Evolutionary conservation across 2,888 invertebrate species (phyloP).

Genomic region (Agonopterix alstromeriana): DNA sequence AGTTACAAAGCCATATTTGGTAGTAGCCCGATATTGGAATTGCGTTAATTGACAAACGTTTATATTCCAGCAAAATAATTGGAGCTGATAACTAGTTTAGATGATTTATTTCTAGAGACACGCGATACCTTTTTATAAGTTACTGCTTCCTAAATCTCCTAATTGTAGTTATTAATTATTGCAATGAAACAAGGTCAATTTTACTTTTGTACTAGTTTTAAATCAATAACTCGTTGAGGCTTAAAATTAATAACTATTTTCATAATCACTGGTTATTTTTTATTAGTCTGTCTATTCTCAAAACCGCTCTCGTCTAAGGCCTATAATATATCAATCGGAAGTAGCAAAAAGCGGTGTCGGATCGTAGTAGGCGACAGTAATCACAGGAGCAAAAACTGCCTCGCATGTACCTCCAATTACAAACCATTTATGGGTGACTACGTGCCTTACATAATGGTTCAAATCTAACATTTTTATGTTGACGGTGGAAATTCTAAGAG

Average conservation of each 20-base stretch:
- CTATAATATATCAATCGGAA: slow-evolving; percentile 59
- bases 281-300: not conserved
- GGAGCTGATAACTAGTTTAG: slow-evolving; percentile 5
- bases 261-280: not conserved
- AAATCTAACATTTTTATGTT: slow-evolving; percentile 44
- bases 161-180: too few relatives aligned
- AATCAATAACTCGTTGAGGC: too few relatives aligned
- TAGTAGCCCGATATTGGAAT: slow-evolving; percentile 21
- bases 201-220: too few relatives aligned
- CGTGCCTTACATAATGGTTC: slow-evolving; percentile 59
- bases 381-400: slow-evolving; percentile 54
- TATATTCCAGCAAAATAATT: slow-evolving; percentile 14
- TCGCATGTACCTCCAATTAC: slow-evolving; percentile 65
- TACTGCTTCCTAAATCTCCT: too few relatives aligned
- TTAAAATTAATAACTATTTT: not conserved
- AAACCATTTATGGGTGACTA: slow-evolving; percentile 62
- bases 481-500: not conserved
- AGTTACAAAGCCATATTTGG: slow-evolving; percentile 30
- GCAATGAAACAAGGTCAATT: too few relatives aligned
- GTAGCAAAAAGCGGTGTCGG: slow-evolving; percentile 59
- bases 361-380: slow-evolving; percentile 50
- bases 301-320: slow-evolving; percentile 17
- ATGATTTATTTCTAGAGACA: not conserved
- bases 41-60: slow-evolving; percentile 32
- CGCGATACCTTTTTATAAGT: too few relatives aligned